Conservation (phyloP, 2,888 invertebrate species). For the Drosophila borborema region DNA sequence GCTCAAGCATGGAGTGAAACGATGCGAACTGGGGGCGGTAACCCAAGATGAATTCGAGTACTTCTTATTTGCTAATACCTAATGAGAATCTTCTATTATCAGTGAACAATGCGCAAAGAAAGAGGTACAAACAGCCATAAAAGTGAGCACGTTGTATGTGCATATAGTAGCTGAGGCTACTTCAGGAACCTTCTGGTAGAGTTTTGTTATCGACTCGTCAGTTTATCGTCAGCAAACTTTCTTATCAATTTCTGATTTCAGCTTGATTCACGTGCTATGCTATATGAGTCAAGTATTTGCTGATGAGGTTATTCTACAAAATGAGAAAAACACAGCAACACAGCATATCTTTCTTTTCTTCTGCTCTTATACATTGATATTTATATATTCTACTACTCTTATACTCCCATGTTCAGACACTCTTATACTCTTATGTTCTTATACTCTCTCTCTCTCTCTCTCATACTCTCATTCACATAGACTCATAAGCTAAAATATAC, state of each 20-base stretch:
- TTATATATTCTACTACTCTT: background rate
- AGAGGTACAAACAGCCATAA: background rate
- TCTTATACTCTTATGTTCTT: too few relatives aligned
- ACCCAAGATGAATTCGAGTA: slow-evolving; percentile 1
- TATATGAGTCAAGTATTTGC: too few relatives aligned
- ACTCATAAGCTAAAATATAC: too few relatives aligned
- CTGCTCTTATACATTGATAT: background rate
- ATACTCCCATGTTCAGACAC: background rate
- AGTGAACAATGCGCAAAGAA: background rate
- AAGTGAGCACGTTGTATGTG: background rate
- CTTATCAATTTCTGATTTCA: background rate
- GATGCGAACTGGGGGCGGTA: background rate
- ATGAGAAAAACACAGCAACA: too few relatives aligned
- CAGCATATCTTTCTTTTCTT: background rate
- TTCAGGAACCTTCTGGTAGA: background rate
- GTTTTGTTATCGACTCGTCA: background rate
- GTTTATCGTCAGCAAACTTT: background rate
- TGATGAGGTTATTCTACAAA: too few relatives aligned
- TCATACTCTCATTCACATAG: too few relatives aligned
- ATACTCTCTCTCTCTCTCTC: too few relatives aligned
- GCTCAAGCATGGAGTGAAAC: background rate
- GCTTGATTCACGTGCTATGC: too few relatives aligned
- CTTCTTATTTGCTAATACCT: background rate
- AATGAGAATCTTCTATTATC: slow-evolving; percentile 3
- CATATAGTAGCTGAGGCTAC: background rate